Base-by-base conservation (phyloP, 2,797 vertebrate genomes). In the Notolabrus celidotus region DNA sequence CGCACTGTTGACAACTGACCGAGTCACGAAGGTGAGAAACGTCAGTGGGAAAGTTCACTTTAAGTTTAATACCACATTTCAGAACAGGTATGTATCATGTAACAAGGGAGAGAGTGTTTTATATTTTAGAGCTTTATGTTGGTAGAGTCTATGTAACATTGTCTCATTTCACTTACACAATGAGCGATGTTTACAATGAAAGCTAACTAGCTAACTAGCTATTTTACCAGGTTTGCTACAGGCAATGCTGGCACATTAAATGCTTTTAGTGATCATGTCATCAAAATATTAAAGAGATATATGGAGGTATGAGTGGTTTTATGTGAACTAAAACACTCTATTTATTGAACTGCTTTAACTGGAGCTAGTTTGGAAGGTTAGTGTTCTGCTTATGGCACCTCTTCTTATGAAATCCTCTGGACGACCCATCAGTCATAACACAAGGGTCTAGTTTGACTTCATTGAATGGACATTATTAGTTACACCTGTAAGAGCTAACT, bases 161-260 rank as follows among this genome's bases (percentile, higher is more conserved):
- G 10, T 27, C 8, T 39, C 10, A 3, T 5, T 42, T 41, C 19
- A 2, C 34, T 15, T 0, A 7, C n/a, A 4, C 9, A 5, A 15
- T 12, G 14, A 0, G 19, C 17, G 14, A 31, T 62, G 54, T 70
- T 77, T 59, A 16, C n/a, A 0, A 9, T 10, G 16, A 10, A 61
- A 63, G 66, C 34, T 81, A 62, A 56, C 43, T n/a, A 5, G 71
- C 71, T 73, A 73, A 70, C 60, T 84, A 81, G 47, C 46, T 3
- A 14, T 29, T 16, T 36, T 15, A 1, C 3, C 3, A 20, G 3
- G 29, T 8, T 25, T 27, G 7, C 22, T 10, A 19, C 29, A 4
- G 11, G 6, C 14, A 31, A 15, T 29, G 10, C 10, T 6, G n/a
- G 5, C 5, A 8, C 5, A 14, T 0, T 5, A 1, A 5, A 51